Evolutionary conservation across 1,140 invertebrate species (phyloP).

Genomic region (Latrodectus geometricus): DNA sequence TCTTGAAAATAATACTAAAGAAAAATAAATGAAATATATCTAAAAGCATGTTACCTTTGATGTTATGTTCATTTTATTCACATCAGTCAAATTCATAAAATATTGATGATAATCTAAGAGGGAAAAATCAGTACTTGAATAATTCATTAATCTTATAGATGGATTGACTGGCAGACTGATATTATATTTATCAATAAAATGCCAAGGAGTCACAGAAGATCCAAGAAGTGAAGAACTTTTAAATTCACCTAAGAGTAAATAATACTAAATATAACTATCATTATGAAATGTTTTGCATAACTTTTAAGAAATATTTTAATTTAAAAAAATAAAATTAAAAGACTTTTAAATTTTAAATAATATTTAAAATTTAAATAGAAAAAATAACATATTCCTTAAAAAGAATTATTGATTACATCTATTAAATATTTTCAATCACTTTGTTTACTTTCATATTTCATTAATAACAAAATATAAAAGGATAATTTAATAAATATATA

Average conservation of each 20-base stretch:
- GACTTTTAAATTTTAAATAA: background rate
- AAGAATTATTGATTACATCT: no score
- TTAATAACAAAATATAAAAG: no score
- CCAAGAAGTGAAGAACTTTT: conserved; percentile 77
- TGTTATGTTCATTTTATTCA: conserved; percentile 77
- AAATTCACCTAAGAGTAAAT: conserved; percentile 33
- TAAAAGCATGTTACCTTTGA: background rate
- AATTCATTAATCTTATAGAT: conserved; percentile 87
- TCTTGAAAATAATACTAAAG: background rate
- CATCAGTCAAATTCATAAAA: conserved; percentile 84
- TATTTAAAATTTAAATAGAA: no score
- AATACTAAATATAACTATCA: background rate
- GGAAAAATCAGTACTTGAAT: conserved; percentile 84
- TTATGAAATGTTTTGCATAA: background rate
- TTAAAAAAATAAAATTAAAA: background rate
- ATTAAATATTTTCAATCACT: no score
- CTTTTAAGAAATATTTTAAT: background rate
- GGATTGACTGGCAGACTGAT: conserved; percentile 80
- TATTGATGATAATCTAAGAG: conserved; percentile 90
- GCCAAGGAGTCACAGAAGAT: conserved; percentile 85
- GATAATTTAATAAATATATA: no score
- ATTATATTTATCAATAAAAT: conserved; percentile 75
- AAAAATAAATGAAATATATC: background rate
- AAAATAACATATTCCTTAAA: no score
- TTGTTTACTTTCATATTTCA: no score